A percentile compares a stretch with the other conserved stretches of the same genome.
Evolutionary conservation across 2,888 invertebrate species (phyloP).

Genomic region (Caenorhabditis panamensis): DNA sequence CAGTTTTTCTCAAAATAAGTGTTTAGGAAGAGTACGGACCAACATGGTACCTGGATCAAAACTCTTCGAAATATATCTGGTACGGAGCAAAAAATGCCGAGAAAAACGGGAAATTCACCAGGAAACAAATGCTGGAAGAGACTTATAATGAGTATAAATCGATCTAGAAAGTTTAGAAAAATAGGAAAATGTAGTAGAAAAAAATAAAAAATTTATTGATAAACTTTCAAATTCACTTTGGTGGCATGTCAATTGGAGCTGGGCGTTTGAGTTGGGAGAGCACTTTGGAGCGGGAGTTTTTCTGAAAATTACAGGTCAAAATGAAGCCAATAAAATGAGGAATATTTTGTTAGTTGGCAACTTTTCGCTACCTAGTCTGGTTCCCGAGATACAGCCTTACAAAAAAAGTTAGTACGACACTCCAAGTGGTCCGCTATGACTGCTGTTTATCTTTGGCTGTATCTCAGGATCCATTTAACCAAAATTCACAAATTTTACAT

Average conservation of each 20-base stretch:
- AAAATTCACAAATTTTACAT: too few relatives aligned
- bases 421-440: too few relatives aligned
- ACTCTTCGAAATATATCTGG: conserved; percentile 35
- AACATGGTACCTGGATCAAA: conserved; percentile 14
- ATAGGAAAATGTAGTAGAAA: neutral
- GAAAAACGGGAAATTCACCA: conserved; percentile 23
- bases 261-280: conserved; percentile 74
- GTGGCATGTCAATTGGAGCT: conserved; percentile 71
- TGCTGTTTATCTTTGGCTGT: too few relatives aligned
- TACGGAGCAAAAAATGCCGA: conserved; percentile 25
- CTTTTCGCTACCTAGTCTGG: too few relatives aligned
- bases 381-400: too few relatives aligned
- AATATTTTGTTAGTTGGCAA: too few relatives aligned
- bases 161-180: neutral
- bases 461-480: too few relatives aligned
- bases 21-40: conserved; percentile 25
- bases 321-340: conserved; percentile 31
- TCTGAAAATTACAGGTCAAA: conserved; percentile 26
- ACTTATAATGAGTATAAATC: conserved; percentile 22
- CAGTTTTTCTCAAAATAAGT: too few relatives aligned
- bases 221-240: conserved; percentile 14
- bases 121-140: conserved; percentile 20
- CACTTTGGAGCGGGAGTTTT: conserved; percentile 58
- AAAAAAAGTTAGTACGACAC: too few relatives aligned
- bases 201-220: conserved; percentile 2